Percentiles rank a stretch among this genome's conserved stretches.
These are phyloP conservation scores for Riptortus pedestris DNA, from an alignment of 1,140 invertebrate genomes.

Conservation along the genomic window DNA sequence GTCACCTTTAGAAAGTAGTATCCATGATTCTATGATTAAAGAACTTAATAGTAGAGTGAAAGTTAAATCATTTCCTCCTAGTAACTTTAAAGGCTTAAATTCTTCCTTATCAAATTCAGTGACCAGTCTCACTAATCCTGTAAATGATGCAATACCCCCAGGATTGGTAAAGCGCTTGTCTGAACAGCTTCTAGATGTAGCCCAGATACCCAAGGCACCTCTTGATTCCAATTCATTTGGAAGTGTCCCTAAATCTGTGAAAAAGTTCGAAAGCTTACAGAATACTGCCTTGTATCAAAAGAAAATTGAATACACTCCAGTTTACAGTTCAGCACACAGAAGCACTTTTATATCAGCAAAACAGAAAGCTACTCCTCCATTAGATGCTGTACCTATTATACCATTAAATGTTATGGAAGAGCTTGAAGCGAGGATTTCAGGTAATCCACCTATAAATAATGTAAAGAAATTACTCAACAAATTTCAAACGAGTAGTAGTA, in stretches of 20 bases:
- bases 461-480: not conserved
- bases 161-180: not conserved
- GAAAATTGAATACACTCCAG: too few species aligned
- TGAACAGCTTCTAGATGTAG: not conserved
- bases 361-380: not conserved
- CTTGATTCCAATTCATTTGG: not conserved
- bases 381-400: not conserved
- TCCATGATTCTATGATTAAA: not conserved
- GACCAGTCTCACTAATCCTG: not conserved
- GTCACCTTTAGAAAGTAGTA: too few species aligned
- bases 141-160: not conserved
- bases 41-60: not conserved
- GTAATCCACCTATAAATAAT: not conserved
- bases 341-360: too few species aligned
- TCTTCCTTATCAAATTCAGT: not conserved
- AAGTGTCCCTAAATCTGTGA: not conserved
- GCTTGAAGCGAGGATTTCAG: not conserved
- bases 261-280: not conserved
- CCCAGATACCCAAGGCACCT: not conserved
- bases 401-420: constrained; percentile 9
- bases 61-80: not conserved
- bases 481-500: not conserved
- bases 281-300: too few species aligned
- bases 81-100: not conserved
- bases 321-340: too few species aligned